Percentiles rank a stretch among this genome's conserved stretches.
These are phyloP conservation scores for Odocoileus virginianus DNA, from an alignment of 2,113 vertebrate species.

Conservation along the genomic window DNA sequence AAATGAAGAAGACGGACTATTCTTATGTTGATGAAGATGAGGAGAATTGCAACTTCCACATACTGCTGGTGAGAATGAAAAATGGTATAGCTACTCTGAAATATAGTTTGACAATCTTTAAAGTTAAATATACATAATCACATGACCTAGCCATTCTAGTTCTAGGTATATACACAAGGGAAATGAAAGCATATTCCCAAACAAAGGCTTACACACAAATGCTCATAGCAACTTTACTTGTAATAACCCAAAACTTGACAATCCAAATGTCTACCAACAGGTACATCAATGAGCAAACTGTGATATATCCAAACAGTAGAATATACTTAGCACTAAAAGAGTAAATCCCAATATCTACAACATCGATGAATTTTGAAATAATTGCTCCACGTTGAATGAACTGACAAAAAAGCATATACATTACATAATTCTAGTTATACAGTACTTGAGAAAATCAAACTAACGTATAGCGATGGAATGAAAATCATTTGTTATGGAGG, in stretches of 20 bases:
- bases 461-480: background rate
- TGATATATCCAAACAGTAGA: background rate
- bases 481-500: background rate
- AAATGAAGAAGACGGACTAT: background rate
- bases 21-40: background rate
- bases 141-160: background rate
- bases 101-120: background rate
- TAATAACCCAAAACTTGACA: background rate
- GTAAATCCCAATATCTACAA: background rate
- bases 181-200: background rate
- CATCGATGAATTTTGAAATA: background rate
- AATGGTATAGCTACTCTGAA: background rate
- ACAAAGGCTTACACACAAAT: background rate
- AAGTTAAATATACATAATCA: background rate
- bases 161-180: background rate
- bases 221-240: background rate
- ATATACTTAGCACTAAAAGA: background rate
- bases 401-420: background rate
- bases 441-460: background rate
- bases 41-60: background rate
- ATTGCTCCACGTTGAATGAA: background rate
- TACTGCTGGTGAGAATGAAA: background rate
- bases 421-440: background rate
- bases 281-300: background rate
- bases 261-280: background rate